Evolutionary conservation across 1,140 invertebrate genomes (phyloP).

Genomic region (Listronotus bonariensis): DNA sequence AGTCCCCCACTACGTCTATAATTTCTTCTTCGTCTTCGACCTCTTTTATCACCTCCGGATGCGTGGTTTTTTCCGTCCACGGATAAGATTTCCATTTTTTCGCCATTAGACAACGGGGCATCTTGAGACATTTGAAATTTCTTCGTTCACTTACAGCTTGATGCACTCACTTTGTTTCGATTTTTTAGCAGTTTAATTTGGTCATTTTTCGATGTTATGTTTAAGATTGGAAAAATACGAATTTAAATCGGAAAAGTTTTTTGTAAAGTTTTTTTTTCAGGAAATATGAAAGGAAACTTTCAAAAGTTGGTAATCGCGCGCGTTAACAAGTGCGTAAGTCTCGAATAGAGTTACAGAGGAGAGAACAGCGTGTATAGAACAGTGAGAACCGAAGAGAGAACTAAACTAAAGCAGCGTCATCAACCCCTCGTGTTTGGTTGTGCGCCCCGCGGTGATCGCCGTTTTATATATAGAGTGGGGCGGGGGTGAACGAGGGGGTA

Average conservation of each 20-base stretch:
- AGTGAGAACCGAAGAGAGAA: constrained; percentile 31
- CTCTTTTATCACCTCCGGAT: constrained; percentile 5
- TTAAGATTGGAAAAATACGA: too few species aligned
- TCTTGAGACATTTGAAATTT: constrained; percentile 55
- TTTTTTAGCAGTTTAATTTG: neutral
- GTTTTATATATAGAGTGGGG: constrained; percentile 27
- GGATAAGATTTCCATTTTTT: constrained; percentile 89
- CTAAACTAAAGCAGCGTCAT: constrained; percentile 37
- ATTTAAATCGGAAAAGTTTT: too few species aligned
- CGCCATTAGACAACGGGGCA: constrained; percentile 87
- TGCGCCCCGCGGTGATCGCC: constrained; percentile 24
- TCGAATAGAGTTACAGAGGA: constrained; percentile 11
- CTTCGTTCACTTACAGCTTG: neutral
- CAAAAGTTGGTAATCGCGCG: constrained; percentile 5
- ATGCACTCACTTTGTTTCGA: constrained; percentile 4
- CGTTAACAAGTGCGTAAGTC: neutral
- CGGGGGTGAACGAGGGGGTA: constrained; percentile 19
- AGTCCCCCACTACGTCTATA: constrained; percentile 78
- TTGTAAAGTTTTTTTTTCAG: neutral
- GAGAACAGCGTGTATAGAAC: constrained; percentile 23
- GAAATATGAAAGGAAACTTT: constrained; percentile 19
- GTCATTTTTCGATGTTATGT: neutral
- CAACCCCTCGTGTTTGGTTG: constrained; percentile 39
- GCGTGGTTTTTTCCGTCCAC: constrained; percentile 61
- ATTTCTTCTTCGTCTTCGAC: constrained; percentile 74